Evolutionary conservation across 2,888 invertebrate species (phyloP).

Genomic region (Plemyria rubiginata): DNA sequence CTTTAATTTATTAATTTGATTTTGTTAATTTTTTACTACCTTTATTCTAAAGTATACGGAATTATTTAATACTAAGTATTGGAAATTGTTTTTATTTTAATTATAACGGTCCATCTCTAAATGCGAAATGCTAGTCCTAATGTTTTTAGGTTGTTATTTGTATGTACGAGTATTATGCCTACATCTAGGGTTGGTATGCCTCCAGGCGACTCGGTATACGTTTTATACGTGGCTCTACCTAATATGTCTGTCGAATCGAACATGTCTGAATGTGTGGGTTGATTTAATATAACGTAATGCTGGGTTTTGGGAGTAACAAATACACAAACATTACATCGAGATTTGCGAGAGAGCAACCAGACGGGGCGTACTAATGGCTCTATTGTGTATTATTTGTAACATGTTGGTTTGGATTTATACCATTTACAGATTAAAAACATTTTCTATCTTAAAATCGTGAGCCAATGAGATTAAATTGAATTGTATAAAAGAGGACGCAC

Average conservation of each 20-base stretch:
- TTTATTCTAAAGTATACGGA: too few species aligned
- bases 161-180: too few species aligned
- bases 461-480: too few species aligned
- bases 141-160: background rate
- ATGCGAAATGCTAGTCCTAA: background rate
- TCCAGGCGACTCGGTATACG: conserved; percentile 15
- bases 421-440: conserved; percentile 7
- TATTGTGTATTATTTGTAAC: conserved; percentile 19
- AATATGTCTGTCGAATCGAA: conserved; percentile 43
- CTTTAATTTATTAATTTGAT: too few species aligned
- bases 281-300: conserved; percentile 34
- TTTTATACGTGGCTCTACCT: conserved; percentile 23
- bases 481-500: too few species aligned
- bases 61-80: too few species aligned
- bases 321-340: conserved; percentile 21
- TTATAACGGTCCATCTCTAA: too few species aligned
- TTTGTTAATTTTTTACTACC: too few species aligned
- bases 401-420: conserved; percentile 11
- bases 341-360: conserved; percentile 21
- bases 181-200: conserved; percentile 3
- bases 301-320: conserved; percentile 27
- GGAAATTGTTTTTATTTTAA: too few species aligned
- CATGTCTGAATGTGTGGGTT: conserved; percentile 36
- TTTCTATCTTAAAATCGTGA: background rate
- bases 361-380: conserved; percentile 19